Base-by-base conservation (phyloP, 2,797 vertebrate species). In the Dendrocincla fuliginosa region DNA sequence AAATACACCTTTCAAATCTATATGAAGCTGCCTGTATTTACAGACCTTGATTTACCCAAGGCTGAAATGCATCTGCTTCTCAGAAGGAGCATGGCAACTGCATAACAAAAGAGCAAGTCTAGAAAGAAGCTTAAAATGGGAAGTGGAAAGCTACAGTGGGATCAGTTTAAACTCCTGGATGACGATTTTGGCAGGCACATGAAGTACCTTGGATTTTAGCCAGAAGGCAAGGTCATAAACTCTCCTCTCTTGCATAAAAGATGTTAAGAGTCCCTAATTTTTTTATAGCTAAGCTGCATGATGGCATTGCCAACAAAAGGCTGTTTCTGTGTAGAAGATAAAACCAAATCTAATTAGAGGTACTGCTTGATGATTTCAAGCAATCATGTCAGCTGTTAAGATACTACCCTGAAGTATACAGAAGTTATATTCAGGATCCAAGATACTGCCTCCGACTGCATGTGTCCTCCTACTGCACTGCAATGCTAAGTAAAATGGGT, bases 121-220 rank as follows among this genome's bases (percentile, higher is more conserved):
- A 86, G 79, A 64, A 77, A 67, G 82, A 77, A 78, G 47, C 86
- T 96, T 84, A 87, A 89, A 96, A 92, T 61, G 87, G 70, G 74
- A 90, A 89, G 39, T 82, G 42, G 76, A 93, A 89, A 78, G 59
- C 61, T 90, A 81, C 75, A 75, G 64, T 76, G 76, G 76, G 73
- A 85, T 75, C 64, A 74, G 84, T 84, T 90, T 87, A 93, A 94
- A 94, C 63, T 93, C 89, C 87, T 82, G 64, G 57, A 91, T 41
- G 75, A 86, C 44, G 75, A 86, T 68, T 90, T 87, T 96, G 94
- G 91, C 87, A 94, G 73, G 89, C 88, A 93, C 89, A 94, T 49
- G 46, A 89, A 87, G 91, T 82, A 75, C 92, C 77, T 42, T 90
- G 84, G 83, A 81, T 90, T 69, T 83, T 77, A 0, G 28, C 85